Evolutionary conservation across 2,113 vertebrate species (phyloP).

Genomic region (Catagonus wagneri): DNA sequence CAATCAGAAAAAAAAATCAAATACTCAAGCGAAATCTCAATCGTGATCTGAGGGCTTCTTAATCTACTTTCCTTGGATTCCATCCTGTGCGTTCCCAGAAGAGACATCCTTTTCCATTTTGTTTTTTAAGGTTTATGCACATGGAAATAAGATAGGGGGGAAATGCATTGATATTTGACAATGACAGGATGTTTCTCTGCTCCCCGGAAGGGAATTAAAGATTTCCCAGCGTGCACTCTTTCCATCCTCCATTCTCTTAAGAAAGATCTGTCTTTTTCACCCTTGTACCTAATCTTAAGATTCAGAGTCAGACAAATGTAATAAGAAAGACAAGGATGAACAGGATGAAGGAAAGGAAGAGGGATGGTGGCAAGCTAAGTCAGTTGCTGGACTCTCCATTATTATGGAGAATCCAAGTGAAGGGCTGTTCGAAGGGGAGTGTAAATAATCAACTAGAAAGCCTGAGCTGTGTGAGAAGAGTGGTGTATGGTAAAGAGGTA

Average conservation of each 20-base stretch:
- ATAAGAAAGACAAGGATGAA: neutral
- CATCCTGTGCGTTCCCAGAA: accelerated
- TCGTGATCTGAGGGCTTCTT: neutral
- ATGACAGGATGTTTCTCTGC: neutral
- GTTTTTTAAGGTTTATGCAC: neutral
- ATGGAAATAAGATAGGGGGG: neutral
- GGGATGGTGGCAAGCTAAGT: neutral
- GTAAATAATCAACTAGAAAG: neutral
- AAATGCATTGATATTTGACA: neutral
- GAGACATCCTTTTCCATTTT: neutral
- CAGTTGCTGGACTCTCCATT: neutral
- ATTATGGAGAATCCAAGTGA: neutral
- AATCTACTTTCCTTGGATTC: neutral
- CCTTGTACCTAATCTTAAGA: neutral
- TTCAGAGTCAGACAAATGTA: neutral
- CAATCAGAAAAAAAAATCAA: neutral
- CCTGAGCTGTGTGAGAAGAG: neutral
- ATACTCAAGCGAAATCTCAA: neutral
- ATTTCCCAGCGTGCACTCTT: neutral
- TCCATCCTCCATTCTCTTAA: neutral
- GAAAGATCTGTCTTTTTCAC: neutral
- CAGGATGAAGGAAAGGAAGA: neutral
- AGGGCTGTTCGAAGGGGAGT: neutral
- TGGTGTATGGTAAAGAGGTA: neutral
- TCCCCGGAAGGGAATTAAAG: neutral